Conservation (phyloP, 1,140 invertebrate genomes). For the Aleiodes sp. region DNA sequence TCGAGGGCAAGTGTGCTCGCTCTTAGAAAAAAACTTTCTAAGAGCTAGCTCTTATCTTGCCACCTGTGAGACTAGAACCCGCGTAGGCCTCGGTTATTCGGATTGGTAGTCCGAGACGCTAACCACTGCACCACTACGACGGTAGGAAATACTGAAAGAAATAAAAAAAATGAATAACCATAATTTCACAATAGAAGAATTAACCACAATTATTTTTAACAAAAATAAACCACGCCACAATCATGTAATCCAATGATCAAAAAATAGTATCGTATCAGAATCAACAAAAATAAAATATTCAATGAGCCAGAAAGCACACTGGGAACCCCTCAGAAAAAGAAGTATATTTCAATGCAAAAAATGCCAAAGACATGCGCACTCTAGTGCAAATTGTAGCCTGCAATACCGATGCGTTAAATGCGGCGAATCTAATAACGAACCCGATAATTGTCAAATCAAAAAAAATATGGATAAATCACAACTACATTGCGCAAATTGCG, state of each 20-base stretch:
- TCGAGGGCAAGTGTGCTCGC: too few relatives aligned
- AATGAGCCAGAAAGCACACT: conserved; percentile 22
- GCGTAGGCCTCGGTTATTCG: too few relatives aligned
- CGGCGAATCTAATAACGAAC: background rate
- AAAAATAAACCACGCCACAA: background rate
- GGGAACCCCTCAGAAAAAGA: conserved; percentile 31
- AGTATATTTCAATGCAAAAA: conserved; percentile 31
- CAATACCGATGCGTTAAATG: conserved; percentile 35
- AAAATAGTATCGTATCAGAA: background rate
- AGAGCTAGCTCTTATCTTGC: too few relatives aligned
- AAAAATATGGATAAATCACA: background rate
- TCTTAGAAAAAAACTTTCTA: too few relatives aligned
- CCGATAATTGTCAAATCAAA: conserved; percentile 1
- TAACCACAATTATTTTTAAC: background rate
- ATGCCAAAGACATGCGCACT: conserved; percentile 35
- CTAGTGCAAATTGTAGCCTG: conserved; percentile 19
- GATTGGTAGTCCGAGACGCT: too few relatives aligned
- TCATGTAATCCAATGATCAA: background rate
- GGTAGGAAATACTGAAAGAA: background rate
- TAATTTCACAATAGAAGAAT: background rate
- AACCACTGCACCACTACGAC: too few relatives aligned
- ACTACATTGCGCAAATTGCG: conserved; percentile 35
- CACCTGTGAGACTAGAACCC: too few relatives aligned
- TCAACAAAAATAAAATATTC: background rate
- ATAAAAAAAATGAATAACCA: background rate